phyloP scores from a whole-genome alignment of 1,140 invertebrate genomes.

The Cecropterus lyciades region DNA sequence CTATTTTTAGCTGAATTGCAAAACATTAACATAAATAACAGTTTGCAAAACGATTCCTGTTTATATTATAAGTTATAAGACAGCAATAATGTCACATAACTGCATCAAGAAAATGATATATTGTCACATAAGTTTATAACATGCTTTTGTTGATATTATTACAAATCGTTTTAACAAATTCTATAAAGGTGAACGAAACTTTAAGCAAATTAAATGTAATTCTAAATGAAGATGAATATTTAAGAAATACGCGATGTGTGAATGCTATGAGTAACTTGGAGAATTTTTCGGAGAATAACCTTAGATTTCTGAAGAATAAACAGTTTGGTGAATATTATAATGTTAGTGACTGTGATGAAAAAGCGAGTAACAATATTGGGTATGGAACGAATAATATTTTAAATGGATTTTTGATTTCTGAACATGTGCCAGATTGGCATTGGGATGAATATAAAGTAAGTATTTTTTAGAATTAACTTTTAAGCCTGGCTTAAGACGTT shows the following conservation, averaged over 20 bases:
- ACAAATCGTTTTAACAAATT: slow-evolving; percentile 41
- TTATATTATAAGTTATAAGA: too few species aligned
- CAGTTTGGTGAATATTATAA: slow-evolving; percentile 51
- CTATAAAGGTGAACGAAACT: slow-evolving; percentile 51
- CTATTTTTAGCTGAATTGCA: too few species aligned
- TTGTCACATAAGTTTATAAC: too few species aligned
- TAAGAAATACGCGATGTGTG: slow-evolving; percentile 39
- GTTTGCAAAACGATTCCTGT: too few species aligned
- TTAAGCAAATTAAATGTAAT: slow-evolving; percentile 47
- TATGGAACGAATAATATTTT: slow-evolving; percentile 48
- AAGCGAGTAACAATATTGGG: slow-evolving; percentile 26
- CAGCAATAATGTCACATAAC: too few species aligned
- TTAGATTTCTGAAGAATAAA: slow-evolving; percentile 49
- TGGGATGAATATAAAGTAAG: slow-evolving; percentile 69
- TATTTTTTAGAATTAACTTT: too few species aligned
- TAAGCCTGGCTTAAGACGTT: too few species aligned
- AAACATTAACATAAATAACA: too few species aligned
- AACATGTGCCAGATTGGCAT: slow-evolving; percentile 52
- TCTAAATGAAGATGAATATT: slow-evolving; percentile 44
- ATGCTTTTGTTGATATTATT: slow-evolving; percentile 22
- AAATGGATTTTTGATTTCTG: slow-evolving; percentile 48
- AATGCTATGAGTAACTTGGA: slow-evolving; percentile 30
- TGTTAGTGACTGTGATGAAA: slow-evolving; percentile 48
- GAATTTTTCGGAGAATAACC: slow-evolving; percentile 43
- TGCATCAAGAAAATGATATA: too few species aligned